phyloP scores from a whole-genome alignment of 2,797 vertebrate species.

The Aeoliscus strigatus region DNA sequence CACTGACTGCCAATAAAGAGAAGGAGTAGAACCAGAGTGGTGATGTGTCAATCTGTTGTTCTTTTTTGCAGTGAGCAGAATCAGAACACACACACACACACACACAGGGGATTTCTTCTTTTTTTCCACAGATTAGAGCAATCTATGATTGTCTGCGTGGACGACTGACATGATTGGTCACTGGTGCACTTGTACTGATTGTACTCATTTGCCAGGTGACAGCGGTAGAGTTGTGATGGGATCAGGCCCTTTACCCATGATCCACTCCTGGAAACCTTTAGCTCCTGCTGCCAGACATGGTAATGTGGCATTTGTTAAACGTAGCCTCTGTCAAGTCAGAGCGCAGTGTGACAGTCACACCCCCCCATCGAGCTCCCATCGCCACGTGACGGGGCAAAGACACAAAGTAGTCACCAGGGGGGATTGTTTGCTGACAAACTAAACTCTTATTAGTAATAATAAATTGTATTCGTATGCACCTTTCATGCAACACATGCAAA shows the following conservation, averaged over 20 bases:
- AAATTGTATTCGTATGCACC: too few species aligned
- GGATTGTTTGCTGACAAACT: too few species aligned
- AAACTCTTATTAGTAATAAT: too few species aligned
- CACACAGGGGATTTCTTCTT: constrained; percentile 20
- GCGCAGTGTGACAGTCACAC: constrained; percentile 60
- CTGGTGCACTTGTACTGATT: constrained; percentile 1
- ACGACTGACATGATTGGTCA: constrained; percentile 23
- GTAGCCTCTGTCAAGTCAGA: constrained; percentile 65
- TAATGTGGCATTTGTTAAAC: constrained; percentile 72
- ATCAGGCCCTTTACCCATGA: constrained; percentile 36
- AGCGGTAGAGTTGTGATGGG: constrained; percentile 18
- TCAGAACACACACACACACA: constrained; percentile 22
- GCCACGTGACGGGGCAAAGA: constrained; percentile 39
- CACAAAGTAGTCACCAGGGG: too few species aligned
- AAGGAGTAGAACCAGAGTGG: constrained; percentile 22
- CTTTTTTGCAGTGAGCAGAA: neutral
- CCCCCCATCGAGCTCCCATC: constrained; percentile 46
- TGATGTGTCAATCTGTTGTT: constrained; percentile 14
- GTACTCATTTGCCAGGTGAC: constrained; percentile 6
- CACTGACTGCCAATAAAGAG: constrained; percentile 69
- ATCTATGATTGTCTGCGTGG: constrained; percentile 14
- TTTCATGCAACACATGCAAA: too few species aligned
- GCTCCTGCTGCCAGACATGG: constrained; percentile 54
- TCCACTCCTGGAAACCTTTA: constrained; percentile 47
- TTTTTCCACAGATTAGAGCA: constrained; percentile 31